A percentile compares a stretch with the other conserved stretches of the same genome.
These are phyloP conservation scores for Astreopora myriophthalma DNA, from an alignment of 64 coral and sea anemone species.

Conservation along the genomic window DNA sequence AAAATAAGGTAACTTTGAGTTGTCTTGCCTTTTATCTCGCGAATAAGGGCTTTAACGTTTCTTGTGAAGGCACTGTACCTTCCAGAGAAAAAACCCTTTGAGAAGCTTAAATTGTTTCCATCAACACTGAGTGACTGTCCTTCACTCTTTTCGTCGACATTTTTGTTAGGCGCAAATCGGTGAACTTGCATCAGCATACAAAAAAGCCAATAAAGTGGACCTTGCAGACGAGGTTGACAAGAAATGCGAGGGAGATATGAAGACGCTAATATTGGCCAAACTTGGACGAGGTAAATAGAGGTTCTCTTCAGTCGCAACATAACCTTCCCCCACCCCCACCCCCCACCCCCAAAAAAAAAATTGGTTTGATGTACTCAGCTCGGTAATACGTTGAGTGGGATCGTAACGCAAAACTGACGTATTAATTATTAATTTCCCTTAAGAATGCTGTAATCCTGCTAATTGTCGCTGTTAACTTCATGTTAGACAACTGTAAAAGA, in stretches of 20 bases:
- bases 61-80: background rate
- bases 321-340: too few species aligned
- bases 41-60: background rate
- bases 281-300: constrained; percentile 44
- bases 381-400: too few species aligned
- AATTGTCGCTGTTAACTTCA: too few species aligned
- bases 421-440: too few species aligned
- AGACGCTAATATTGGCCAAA: constrained; percentile 63
- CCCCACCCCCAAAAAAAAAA: too few species aligned
- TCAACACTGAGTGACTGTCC: background rate
- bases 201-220: constrained; percentile 45
- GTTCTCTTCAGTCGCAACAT: too few species aligned
- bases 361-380: too few species aligned
- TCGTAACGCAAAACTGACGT: too few species aligned
- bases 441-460: too few species aligned
- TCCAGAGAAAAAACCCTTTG: background rate
- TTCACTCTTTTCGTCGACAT: background rate
- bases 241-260: constrained; percentile 68
- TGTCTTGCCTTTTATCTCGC: background rate
- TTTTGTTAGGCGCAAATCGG: constrained; percentile 48
- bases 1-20: constrained; percentile 57
- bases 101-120: background rate
- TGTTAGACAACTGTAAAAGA: too few species aligned
- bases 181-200: constrained; percentile 41
- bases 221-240: constrained; percentile 73